phyloP scores from a whole-genome alignment of 2,797 vertebrate genomes.

The Cuculus canorus region DNA sequence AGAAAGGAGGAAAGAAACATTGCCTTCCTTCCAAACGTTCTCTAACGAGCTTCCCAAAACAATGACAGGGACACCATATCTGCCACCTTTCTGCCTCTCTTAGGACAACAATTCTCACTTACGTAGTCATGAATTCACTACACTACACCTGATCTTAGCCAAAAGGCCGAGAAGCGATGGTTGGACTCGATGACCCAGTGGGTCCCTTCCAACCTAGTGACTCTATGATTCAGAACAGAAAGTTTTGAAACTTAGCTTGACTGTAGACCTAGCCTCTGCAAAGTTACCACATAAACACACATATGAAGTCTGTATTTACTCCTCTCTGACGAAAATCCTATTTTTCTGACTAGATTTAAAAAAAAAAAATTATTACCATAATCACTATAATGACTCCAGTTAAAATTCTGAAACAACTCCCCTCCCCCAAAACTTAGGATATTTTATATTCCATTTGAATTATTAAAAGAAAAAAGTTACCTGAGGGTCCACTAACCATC shows the following conservation, averaged over 20 bases:
- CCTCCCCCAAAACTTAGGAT: background rate
- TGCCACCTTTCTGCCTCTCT: background rate
- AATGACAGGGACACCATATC: background rate
- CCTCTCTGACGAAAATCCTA: background rate
- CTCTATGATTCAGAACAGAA: background rate
- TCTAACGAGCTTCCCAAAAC: background rate
- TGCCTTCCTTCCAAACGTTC: background rate
- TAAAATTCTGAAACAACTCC: background rate
- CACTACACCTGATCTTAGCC: too few species aligned
- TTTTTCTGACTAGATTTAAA: background rate
- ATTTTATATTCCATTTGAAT: background rate
- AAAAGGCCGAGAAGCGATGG: too few species aligned
- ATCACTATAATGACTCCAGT: background rate
- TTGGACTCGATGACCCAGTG: too few species aligned
- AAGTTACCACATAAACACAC: background rate
- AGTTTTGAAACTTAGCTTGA: background rate
- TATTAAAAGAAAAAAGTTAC: conserved; percentile 73
- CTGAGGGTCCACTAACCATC: conserved; percentile 98
- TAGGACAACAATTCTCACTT: background rate
- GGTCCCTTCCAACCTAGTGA: too few species aligned
- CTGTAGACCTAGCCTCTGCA: background rate
- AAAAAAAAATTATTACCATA: background rate
- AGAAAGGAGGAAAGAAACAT: background rate
- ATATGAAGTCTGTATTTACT: background rate
- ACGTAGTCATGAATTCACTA: background rate